phyloP scores from a whole-genome alignment of 2,888 invertebrate genomes.

The Galerucella nymphaeae region DNA sequence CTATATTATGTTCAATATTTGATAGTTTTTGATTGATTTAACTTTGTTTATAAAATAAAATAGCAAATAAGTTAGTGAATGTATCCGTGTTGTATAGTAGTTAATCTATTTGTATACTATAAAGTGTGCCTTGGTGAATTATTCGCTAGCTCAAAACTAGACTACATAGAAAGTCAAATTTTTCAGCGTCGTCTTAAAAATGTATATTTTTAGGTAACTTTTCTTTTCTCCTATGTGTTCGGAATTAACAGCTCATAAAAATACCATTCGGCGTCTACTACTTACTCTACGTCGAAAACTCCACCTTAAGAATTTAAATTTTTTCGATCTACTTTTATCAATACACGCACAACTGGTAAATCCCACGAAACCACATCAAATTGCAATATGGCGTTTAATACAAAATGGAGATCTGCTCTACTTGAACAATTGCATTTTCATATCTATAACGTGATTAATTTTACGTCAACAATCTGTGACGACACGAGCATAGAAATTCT shows the following conservation, averaged over 20 bases:
- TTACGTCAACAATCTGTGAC: conserved; percentile 49
- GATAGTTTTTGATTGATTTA: no score
- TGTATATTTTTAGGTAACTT: background rate
- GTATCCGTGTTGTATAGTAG: background rate
- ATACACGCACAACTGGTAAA: conserved; percentile 20
- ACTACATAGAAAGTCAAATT: background rate
- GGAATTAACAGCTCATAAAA: conserved; percentile 2
- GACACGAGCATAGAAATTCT: conserved; percentile 59
- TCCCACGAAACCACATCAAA: conserved; percentile 29
- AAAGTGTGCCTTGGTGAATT: background rate
- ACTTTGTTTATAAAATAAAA: no score
- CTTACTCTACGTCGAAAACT: conserved; percentile 5
- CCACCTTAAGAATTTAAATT: conserved; percentile 16
- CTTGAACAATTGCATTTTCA: conserved; percentile 58
- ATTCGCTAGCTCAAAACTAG: background rate
- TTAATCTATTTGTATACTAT: background rate
- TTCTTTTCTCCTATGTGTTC: conserved; percentile 6
- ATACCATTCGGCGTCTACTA: background rate
- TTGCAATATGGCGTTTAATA: conserved; percentile 48
- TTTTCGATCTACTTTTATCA: conserved; percentile 25
- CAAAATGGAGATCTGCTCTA: conserved; percentile 58
- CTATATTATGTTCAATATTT: no score
- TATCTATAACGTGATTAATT: conserved; percentile 40
- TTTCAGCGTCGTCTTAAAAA: background rate
- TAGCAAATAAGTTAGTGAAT: no score